Conservation (phyloP, 2,797 vertebrate species). For the Vultur gryphus region DNA sequence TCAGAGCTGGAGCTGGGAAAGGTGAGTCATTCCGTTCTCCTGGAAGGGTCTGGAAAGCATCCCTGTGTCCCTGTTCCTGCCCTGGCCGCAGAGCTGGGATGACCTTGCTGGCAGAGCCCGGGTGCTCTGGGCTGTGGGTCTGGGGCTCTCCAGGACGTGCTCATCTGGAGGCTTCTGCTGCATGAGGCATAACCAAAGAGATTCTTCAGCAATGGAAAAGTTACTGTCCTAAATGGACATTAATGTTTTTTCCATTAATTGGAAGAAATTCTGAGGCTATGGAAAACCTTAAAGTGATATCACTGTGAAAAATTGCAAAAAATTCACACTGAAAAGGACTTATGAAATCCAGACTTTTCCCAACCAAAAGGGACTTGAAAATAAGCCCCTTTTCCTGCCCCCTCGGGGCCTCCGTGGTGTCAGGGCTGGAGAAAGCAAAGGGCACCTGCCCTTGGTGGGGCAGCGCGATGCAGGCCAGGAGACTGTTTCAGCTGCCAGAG, state of each 20-base stretch:
- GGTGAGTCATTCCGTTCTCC: accelerated
- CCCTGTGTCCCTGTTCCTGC: background rate
- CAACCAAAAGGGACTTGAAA: background rate
- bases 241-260: constrained; percentile 56
- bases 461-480: accelerated
- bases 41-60: background rate
- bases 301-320: background rate
- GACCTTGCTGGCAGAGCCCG: background rate
- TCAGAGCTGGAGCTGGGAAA: background rate
- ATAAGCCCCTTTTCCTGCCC: background rate
- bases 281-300: constrained; percentile 30
- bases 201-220: background rate
- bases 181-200: background rate
- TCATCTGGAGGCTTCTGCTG: background rate
- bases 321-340: background rate
- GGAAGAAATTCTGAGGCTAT: background rate
- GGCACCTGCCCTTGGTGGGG: background rate
- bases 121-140: background rate
- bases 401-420: accelerated
- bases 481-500: background rate
- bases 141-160: background rate
- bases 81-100: accelerated
- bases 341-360: background rate
- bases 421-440: background rate
- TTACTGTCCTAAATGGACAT: background rate